Conservation (phyloP, 2,797 vertebrate genomes). For the Tolypeutes matacus region DNA sequence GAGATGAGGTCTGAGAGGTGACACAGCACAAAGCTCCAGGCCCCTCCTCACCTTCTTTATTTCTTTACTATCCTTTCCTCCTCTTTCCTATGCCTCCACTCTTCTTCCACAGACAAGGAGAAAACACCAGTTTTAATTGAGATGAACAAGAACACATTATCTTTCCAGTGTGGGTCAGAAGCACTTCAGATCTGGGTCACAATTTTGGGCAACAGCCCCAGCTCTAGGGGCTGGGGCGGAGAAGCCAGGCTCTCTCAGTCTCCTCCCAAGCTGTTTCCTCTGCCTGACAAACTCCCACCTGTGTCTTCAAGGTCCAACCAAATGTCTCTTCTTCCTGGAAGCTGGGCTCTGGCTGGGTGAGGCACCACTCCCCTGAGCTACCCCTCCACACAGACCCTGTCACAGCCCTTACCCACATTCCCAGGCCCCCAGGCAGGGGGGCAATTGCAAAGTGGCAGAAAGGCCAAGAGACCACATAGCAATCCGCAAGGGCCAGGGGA, state of each 20-base stretch:
- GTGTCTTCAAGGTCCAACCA: neutral
- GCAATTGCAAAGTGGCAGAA: neutral
- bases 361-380: neutral
- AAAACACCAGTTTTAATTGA: neutral
- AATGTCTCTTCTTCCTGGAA: conserved; percentile 10
- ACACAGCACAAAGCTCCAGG: neutral
- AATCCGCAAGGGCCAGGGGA: neutral
- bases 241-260: neutral
- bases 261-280: neutral
- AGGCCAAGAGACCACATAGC: neutral
- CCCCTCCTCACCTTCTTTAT: neutral
- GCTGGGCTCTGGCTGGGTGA: neutral
- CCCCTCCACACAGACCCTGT: neutral
- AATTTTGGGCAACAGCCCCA: neutral
- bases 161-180: neutral
- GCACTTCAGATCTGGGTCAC: neutral
- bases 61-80: neutral
- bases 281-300: neutral
- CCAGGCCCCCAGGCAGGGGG: neutral
- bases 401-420: neutral
- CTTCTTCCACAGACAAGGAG: neutral
- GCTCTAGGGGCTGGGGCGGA: neutral
- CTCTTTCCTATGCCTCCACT: neutral
- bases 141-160: neutral
- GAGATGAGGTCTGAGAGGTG: neutral